These are phyloP conservation scores for Neoascia interrupta DNA, from an alignment of 2,888 invertebrate species.

Conservation along the genomic window DNA sequence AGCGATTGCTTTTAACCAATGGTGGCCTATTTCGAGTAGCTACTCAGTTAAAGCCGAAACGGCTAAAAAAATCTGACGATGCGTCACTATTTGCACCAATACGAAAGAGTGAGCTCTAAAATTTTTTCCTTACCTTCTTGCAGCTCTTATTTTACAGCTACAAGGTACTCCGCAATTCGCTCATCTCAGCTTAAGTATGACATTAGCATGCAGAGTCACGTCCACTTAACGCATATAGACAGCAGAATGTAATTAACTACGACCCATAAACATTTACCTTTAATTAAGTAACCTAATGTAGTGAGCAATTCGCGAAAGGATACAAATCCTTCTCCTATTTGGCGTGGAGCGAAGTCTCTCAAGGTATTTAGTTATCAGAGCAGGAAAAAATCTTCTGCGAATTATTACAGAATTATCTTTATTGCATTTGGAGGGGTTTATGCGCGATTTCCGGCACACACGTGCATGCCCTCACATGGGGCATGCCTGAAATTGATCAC, in stretches of 20 bases:
- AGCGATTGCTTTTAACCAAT: too few relatives aligned
- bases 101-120: too few relatives aligned
- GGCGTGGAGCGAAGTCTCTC: conserved; percentile 13
- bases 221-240: conserved; percentile 34
- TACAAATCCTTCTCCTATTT: conserved; percentile 42
- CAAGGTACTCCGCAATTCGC: too few relatives aligned
- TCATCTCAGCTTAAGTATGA: conserved; percentile 23
- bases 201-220: conserved; percentile 58
- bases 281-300: conserved; percentile 60
- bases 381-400: conserved; percentile 48
- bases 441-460: conserved; percentile 43
- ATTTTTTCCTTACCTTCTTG: too few relatives aligned
- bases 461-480: neutral
- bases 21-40: too few relatives aligned
- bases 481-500: conserved; percentile 65
- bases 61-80: too few relatives aligned
- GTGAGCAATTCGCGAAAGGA: conserved; percentile 54
- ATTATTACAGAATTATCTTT: conserved; percentile 68
- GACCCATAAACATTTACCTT: conserved; percentile 62
- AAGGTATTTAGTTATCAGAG: conserved; percentile 30
- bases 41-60: too few relatives aligned
- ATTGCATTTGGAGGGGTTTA: conserved; percentile 59
- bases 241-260: conserved; percentile 53
- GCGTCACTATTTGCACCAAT: too few relatives aligned
- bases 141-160: too few relatives aligned